phyloP scores from a whole-genome alignment of 2,888 invertebrate genomes.

The Caenorhabditis sinica region DNA sequence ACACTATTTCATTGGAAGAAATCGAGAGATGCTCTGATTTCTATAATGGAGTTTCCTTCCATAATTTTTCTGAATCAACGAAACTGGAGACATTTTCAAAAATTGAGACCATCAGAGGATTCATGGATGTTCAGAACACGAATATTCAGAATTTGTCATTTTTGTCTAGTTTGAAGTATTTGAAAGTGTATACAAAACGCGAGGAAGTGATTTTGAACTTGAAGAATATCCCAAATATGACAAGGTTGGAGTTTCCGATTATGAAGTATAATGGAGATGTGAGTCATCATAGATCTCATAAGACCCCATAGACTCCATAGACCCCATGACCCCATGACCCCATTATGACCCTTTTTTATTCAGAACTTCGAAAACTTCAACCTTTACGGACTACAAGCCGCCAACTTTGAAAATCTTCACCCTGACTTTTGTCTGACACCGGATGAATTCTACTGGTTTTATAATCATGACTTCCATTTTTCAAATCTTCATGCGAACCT shows the following conservation, averaged over 20 bases:
- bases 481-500: not conserved
- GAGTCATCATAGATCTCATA: too few species aligned
- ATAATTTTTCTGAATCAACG: not conserved
- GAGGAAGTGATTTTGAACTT: not conserved
- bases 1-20: not conserved
- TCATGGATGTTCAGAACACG: not conserved
- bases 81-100: not conserved
- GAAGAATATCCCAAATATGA: not conserved
- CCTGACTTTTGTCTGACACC: not conserved
- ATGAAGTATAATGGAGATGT: too few species aligned
- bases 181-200: not conserved
- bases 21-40: not conserved
- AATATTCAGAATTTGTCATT: not conserved
- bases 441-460: not conserved
- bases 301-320: too few species aligned
- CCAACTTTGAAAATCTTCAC: not conserved
- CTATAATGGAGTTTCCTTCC: not conserved
- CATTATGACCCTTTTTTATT: too few species aligned
- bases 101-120: not conserved
- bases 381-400: not conserved
- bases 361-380: not conserved
- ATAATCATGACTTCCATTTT: not conserved
- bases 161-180: not conserved
- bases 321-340: too few species aligned
- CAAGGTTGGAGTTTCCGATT: not conserved